These are phyloP conservation scores for Nibea albiflora DNA, from an alignment of 2,113 vertebrate species.

Conservation along the genomic window DNA sequence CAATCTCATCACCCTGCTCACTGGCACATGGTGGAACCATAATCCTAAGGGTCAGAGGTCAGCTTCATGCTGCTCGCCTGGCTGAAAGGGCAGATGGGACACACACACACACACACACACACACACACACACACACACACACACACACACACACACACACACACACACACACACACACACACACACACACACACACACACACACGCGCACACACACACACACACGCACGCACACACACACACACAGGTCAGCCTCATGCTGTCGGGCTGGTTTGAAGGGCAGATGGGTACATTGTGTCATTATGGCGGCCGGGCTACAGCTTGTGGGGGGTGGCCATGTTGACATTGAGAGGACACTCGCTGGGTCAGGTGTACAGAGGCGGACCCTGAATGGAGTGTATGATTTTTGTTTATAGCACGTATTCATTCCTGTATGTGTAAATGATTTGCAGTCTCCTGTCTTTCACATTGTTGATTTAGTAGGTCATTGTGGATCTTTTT, in stretches of 20 bases:
- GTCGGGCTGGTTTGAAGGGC: constrained; percentile 76
- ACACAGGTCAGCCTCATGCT: constrained; percentile 63
- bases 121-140: too few species aligned
- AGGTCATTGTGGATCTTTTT: constrained; percentile 30
- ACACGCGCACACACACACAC: constrained; percentile 47
- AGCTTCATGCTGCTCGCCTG: constrained; percentile 72
- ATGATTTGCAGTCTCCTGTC: constrained; percentile 34
- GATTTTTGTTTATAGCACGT: constrained; percentile 11
- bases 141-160: constrained; percentile 33
- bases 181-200: constrained; percentile 38
- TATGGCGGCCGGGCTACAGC: constrained; percentile 68
- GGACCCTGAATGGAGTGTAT: constrained; percentile 10
- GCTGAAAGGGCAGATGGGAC: constrained; percentile 83
- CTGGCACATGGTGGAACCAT: constrained; percentile 78
- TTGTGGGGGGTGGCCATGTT: constrained; percentile 71
- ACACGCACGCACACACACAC: constrained; percentile 32
- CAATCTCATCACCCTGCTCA: constrained; percentile 83
- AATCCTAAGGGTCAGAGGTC: constrained; percentile 84
- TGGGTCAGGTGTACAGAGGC: constrained; percentile 64
- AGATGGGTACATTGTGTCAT: constrained; percentile 81
- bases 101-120: constrained; percentile 26
- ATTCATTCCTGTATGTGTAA: constrained; percentile 14
- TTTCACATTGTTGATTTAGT: constrained; percentile 47
- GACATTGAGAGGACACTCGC: constrained; percentile 77
- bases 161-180: constrained; percentile 23